Conservation (phyloP, 2,888 invertebrate species). For the Eristalinus sepulchralis region DNA sequence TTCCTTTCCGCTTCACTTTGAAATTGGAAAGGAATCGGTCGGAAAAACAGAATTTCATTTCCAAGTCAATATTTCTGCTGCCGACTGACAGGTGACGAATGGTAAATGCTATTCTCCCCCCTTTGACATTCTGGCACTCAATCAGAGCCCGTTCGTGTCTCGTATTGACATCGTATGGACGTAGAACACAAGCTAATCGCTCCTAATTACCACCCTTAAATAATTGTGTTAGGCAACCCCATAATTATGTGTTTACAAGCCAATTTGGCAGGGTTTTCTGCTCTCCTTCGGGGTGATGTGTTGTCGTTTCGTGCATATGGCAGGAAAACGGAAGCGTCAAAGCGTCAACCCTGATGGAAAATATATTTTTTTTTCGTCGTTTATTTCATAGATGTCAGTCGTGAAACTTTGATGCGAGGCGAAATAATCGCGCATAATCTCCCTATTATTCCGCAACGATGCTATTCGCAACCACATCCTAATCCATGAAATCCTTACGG, state of each 20-base stretch:
- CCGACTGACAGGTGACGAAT: constrained; percentile 67
- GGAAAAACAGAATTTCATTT: background rate
- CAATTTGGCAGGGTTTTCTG: constrained; percentile 67
- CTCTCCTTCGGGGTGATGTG: constrained; percentile 42
- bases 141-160: constrained; percentile 59
- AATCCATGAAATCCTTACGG: constrained; percentile 55
- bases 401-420: constrained; percentile 34
- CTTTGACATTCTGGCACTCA: constrained; percentile 31
- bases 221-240: constrained; percentile 70
- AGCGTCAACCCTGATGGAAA: constrained; percentile 43
- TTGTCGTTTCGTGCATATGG: constrained; percentile 39
- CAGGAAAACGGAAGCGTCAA: constrained; percentile 10
- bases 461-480: constrained; percentile 49
- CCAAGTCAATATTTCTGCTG: constrained; percentile 24
- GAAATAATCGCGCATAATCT: constrained; percentile 55
- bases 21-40: constrained; percentile 19
- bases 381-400: constrained; percentile 40
- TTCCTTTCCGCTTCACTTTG: constrained; percentile 33
- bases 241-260: constrained; percentile 71
- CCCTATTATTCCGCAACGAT: constrained; percentile 32
- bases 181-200: constrained; percentile 66
- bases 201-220: constrained; percentile 69
- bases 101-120: constrained; percentile 13
- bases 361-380: constrained; percentile 42
- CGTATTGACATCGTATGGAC: constrained; percentile 55